Base-by-base conservation (phyloP, 2,888 invertebrate species). In the Orthosia gracilis region DNA sequence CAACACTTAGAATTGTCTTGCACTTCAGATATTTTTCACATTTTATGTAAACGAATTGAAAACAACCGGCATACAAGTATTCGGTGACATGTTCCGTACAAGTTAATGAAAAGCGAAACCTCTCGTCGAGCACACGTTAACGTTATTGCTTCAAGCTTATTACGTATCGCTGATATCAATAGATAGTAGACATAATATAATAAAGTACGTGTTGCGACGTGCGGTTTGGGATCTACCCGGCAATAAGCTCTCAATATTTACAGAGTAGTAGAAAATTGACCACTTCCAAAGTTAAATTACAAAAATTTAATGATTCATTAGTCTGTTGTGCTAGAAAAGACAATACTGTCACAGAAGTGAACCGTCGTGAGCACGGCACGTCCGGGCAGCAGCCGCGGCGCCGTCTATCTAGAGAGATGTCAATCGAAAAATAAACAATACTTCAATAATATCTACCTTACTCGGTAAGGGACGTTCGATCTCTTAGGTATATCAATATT, bases 401-500 rank as follows among this genome's bases (percentile, higher is more conserved):
- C 89, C 89, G 89, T 82, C 89, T 88, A 91, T 89, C 91, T 93
- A 92, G 92, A 93, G 94, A 94, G 94, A 94, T 94, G 94, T 92
- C 93, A 91, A 92, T 94, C 93, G 93, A 94, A 94, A 94, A 94
- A 94, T 93, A 94, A 96, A 93, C 85, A 92, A 94, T 91, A 93
- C 91, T 92, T 94, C 92, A 94, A 93, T 94, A 95, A 93, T 93
- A 89, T 94, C 96, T 96, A 96, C 96, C 96, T 96, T 96, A 96
- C 96, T 95, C 94, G 95, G 96, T 96, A 96, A 96, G 96, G 96
- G 96, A 96, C 96, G 96, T 96, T 96, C 95, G 94, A 95, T 95
- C 94, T 94, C 96, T 96, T 96, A 96, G 94, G 94, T 96, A 94
- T 94, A 95, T 95, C 93, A 94, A 93, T 94, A 92, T 93, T 90